Evolutionary conservation across 2,113 vertebrate genomes (phyloP).

Genomic region (Antidorcas marsupialis): DNA sequence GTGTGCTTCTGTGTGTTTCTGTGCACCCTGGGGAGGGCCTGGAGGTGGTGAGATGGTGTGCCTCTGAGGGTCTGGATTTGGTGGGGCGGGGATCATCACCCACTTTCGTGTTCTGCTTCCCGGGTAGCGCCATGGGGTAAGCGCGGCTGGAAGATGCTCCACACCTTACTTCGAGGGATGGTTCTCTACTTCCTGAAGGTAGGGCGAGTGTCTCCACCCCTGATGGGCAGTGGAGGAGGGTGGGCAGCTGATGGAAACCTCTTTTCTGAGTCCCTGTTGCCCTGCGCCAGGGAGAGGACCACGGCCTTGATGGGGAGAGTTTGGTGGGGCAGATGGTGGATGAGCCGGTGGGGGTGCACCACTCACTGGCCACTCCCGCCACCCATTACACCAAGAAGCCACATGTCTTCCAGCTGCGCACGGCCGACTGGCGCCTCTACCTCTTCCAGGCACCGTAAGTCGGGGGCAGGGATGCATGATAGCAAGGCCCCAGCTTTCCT

Average conservation of each 20-base stretch:
- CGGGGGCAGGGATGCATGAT: rapidly evolving
- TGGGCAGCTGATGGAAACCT: neutral
- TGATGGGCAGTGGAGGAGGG: rapidly evolving
- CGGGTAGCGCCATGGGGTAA: constrained; percentile 91
- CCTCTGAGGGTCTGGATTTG: neutral
- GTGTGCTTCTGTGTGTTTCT: rapidly evolving
- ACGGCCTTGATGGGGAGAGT: constrained; percentile 69
- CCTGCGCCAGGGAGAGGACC: constrained; percentile 60
- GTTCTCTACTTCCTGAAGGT: constrained; percentile 93
- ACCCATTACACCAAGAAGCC: constrained; percentile 90
- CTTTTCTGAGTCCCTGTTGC: neutral
- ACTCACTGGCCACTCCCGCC: constrained; percentile 88
- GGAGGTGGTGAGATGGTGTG: neutral
- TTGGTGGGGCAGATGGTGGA: constrained; percentile 77
- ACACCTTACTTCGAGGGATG: constrained; percentile 88
- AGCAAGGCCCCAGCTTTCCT: neutral
- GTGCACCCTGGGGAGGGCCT: neutral
- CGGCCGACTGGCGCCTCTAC: constrained; percentile 91
- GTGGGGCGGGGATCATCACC: neutral
- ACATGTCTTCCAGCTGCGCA: constrained; percentile 91
- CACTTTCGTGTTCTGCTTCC: neutral
- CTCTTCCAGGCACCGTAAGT: constrained; percentile 93
- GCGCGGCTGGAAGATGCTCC: constrained; percentile 92
- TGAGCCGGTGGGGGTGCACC: constrained; percentile 90
- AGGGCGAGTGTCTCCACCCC: neutral